phyloP scores from a whole-genome alignment of 2,113 vertebrate genomes.

The Rallus limicola region DNA sequence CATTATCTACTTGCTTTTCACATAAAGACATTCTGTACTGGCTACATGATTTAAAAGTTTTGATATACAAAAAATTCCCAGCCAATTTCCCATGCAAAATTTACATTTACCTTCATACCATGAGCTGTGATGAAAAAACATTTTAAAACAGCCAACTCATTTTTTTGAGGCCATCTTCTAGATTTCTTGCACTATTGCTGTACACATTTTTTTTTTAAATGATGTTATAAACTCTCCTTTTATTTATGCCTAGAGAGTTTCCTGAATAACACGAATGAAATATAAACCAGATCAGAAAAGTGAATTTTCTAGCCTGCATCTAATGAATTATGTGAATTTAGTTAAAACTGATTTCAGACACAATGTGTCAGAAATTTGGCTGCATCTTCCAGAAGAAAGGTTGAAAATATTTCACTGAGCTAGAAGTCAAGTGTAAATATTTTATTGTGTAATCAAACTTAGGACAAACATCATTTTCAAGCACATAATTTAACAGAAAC shows the following conservation, averaged over 20 bases:
- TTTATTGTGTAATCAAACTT: constrained; percentile 38
- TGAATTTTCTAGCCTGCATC: constrained; percentile 2
- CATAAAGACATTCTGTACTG: neutral
- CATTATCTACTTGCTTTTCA: neutral
- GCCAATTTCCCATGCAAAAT: neutral
- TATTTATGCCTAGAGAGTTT: constrained; percentile 25
- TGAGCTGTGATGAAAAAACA: neutral
- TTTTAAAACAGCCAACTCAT: neutral
- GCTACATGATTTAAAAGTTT: neutral
- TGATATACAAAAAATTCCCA: neutral
- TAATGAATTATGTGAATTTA: neutral
- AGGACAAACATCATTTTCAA: constrained; percentile 26
- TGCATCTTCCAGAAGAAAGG: constrained; percentile 30
- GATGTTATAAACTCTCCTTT: neutral
- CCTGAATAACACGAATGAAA: constrained; percentile 35
- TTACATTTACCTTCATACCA: neutral
- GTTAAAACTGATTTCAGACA: constrained; percentile 57
- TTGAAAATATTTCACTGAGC: constrained; percentile 47
- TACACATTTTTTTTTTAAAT: neutral
- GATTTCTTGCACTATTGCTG: neutral
- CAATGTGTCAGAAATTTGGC: constrained; percentile 38
- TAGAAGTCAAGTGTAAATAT: constrained; percentile 42
- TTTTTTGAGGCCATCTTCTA: neutral
- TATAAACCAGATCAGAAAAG: constrained; percentile 41
- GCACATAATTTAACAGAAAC: constrained; percentile 45